Base-by-base conservation (phyloP, 92 coral and sea anemone genomes). In the Phenganax marumi region DNA sequence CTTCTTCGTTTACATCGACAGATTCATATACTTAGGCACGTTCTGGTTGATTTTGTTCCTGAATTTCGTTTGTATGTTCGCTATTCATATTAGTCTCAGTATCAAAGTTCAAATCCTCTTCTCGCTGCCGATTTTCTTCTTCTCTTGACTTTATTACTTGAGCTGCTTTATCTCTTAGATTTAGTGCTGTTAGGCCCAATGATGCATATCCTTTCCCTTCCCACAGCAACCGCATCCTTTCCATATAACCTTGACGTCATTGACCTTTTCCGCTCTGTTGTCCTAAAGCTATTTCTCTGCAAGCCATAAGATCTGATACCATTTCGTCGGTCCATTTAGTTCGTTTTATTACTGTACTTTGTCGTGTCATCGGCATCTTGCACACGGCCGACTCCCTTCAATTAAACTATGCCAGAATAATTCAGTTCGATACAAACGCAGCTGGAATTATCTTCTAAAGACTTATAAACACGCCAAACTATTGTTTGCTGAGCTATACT, bases 191-290 rank as follows among this genome's bases (percentile, higher is more conserved):
- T 70, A 46, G 12, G n/a, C 53, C 76, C 52, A 70, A 23, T 50
- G 53, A 70, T 70, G 76, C 76, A 70, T 70, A 70, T 8, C 76
- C 76, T 70, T 70, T 33, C 53, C 43, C 76, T 70, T 70, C 76
- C 76, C 53, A 70, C 76, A 70, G 14, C 9, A 47, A 22, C 3
- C 52, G 12, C 76, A 70, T 70, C 11, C 11, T 70, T 70, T 70
- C 53, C 53, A 70, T 70, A 10, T 70, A 70, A 53, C 76, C 76
- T 50, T 70, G 50, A 5, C 76, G 14, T 43, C 76, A 43, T 55
- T 22, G 24, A 52, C 25, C 21, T 21, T 19, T 6, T 11, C 50
- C 25, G 39, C 2, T 33, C 26, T 19, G 73, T 52, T 57, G 33
- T 76, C 16, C 52, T 52, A 39, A 55, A 17, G 81, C 51, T 56